Evolutionary conservation across 1,140 invertebrate species (phyloP).

Genomic region (Camponotus vicinus): DNA sequence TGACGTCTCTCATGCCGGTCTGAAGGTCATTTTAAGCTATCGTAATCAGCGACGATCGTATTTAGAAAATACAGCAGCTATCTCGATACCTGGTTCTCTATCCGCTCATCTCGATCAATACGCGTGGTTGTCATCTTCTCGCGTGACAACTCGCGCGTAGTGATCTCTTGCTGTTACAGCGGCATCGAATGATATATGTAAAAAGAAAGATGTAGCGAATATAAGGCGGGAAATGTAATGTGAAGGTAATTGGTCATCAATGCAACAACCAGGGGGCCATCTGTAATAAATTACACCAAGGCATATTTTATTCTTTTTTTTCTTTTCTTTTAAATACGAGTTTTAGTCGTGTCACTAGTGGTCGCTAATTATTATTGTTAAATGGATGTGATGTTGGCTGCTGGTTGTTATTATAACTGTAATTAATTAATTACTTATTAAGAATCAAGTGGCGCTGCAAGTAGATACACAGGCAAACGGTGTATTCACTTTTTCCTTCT

Average conservation of each 20-base stretch:
- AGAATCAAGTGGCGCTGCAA: conserved; percentile 75
- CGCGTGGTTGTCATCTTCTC: neutral
- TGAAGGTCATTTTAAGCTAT: conserved; percentile 70
- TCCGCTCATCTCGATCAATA: conserved; percentile 17
- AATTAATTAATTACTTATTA: conserved; percentile 73
- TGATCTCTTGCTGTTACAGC: conserved; percentile 23
- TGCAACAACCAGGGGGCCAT: conserved; percentile 78
- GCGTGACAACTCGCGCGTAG: neutral
- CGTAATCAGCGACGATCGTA: neutral
- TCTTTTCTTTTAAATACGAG: conserved; percentile 67
- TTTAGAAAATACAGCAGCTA: conserved; percentile 9
- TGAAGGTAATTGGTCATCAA: conserved; percentile 67
- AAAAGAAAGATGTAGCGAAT: neutral
- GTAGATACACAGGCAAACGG: conserved; percentile 72
- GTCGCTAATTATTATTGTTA: conserved; percentile 80
- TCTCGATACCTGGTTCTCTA: conserved; percentile 8
- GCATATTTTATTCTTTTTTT: conserved; percentile 73
- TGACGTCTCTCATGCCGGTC: conserved; percentile 65
- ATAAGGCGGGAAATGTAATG: conserved; percentile 29
- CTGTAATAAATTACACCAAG: conserved; percentile 84
- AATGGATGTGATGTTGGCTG: conserved; percentile 83
- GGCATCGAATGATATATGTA: conserved; percentile 29
- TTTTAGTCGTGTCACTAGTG: conserved; percentile 78
- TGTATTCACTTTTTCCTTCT: conserved; percentile 61
- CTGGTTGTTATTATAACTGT: conserved; percentile 80